Base-by-base conservation (phyloP, 30 jellyfish, hydroid and myxozoan genomes). In the Catostylus mosaicus region DNA sequence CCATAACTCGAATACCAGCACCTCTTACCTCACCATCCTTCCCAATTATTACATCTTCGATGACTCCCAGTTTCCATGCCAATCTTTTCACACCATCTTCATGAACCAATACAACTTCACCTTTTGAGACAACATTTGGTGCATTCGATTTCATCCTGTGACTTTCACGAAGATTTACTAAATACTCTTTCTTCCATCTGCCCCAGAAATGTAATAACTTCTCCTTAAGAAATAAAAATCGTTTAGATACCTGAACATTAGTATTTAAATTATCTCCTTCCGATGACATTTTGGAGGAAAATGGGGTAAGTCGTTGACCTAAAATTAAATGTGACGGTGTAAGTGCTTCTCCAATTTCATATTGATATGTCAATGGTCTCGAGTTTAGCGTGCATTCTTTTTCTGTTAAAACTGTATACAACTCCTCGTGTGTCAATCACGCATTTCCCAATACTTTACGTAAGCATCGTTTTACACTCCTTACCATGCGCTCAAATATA, bases 101-200 rank as follows among this genome's bases (percentile, higher is more conserved):
- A 20, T 70, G 67, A n/a, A 70, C 67, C 59, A 70, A 38, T 0
- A 36, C 82, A 9, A 70, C 82, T 1, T 37, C 67, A 8, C 82
- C 82, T 31, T 1, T 11, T 5, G 4, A 4, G 26, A 65, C 31
- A 30, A 14, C 35, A 31, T 65, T 65, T 27, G 77, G 54, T 19
- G 77, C 56, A 27, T 31, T n/a, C 0, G 54, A 3, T 23, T 61
- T 46, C 73, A 47, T 19, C 30, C 71, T 22, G 30, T 73, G 89
- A 18, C 30, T 14, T 73, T 84, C 95, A 31, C 95, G 50, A 0
- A 84, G 35, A 61, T 61, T 61, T 16, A 66, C 72, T 18, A 76
- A 72, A 74, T 86, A 86, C 47, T 86, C 96, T 51, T 46, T 60
- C 27, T 27, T 26, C 96, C 91, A 86, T 34, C 86, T 56, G 23